Evolutionary conservation across 2,797 vertebrate genomes (phyloP).

Genomic region (Pangasius sanitwongsei): DNA sequence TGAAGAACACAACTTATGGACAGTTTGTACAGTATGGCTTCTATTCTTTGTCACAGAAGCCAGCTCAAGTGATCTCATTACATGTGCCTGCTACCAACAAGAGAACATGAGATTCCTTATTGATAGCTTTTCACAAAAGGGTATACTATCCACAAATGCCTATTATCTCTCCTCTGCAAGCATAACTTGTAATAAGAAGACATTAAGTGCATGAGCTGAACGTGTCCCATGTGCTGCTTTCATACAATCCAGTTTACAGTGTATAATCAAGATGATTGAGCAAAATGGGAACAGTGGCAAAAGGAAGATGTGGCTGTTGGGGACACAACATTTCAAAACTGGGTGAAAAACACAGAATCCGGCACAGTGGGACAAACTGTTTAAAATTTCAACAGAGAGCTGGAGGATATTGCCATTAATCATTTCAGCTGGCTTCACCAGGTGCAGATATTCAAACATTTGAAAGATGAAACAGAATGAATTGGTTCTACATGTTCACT

Average conservation of each 20-base stretch:
- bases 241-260: background rate
- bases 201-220: background rate
- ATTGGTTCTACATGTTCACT: background rate
- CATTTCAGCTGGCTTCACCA: background rate
- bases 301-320: background rate
- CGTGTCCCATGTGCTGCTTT: background rate
- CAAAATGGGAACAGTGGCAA: background rate
- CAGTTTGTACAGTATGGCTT: background rate
- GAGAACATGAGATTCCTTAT: too few species aligned
- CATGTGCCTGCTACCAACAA: too few species aligned
- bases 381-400: too few species aligned
- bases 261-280: background rate
- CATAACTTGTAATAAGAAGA: background rate
- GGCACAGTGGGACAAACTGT: background rate
- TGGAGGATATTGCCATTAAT: background rate
- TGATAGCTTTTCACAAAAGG: background rate
- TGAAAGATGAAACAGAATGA: background rate
- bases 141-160: background rate
- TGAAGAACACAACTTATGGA: background rate
- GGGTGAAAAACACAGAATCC: background rate
- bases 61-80: too few species aligned
- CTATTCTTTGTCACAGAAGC: background rate
- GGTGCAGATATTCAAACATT: background rate
- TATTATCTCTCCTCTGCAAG: background rate
- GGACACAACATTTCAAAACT: background rate